These are phyloP conservation scores for Zonitis immaculata DNA, from an alignment of 2,888 invertebrate species.

Conservation along the genomic window DNA sequence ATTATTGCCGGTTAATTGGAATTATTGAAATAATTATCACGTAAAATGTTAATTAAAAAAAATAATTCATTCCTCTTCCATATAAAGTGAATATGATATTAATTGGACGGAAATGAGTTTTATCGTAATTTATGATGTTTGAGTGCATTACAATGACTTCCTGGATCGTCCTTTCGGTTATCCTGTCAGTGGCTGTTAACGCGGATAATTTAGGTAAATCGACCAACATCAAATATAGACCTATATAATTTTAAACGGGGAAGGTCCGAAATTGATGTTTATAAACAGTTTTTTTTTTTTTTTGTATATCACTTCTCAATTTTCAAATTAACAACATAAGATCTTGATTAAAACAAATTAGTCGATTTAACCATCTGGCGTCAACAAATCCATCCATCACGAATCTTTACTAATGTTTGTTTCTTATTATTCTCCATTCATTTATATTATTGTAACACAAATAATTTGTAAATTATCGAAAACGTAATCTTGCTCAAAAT, in stretches of 20 bases:
- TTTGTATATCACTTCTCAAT: not conserved
- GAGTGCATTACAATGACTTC: constrained; percentile 21
- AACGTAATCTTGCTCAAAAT: no score
- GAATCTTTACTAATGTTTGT: not conserved
- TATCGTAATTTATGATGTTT: constrained; percentile 14
- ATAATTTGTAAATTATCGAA: no score
- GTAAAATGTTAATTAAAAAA: constrained; percentile 10
- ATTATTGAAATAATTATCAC: not conserved
- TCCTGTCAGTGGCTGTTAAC: constrained; percentile 16
- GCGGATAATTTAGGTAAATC: constrained; percentile 22
- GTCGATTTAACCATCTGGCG: not conserved
- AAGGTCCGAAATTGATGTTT: constrained; percentile 18
- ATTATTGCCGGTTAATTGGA: not conserved
- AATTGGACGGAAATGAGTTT: constrained; percentile 10
- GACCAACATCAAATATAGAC: constrained; percentile 16
- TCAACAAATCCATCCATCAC: not conserved
- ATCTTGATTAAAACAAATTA: constrained; percentile 1
- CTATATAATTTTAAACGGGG: constrained; percentile 14
- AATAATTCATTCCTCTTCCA: not conserved
- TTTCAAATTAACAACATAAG: not conserved
- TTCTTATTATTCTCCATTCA: no score
- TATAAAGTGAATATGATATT: not conserved
- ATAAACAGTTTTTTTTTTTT: constrained; percentile 4
- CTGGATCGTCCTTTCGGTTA: constrained; percentile 20
- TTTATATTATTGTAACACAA: no score